Conservation (phyloP, 2,113 vertebrate genomes). For the Chauna torquata region DNA sequence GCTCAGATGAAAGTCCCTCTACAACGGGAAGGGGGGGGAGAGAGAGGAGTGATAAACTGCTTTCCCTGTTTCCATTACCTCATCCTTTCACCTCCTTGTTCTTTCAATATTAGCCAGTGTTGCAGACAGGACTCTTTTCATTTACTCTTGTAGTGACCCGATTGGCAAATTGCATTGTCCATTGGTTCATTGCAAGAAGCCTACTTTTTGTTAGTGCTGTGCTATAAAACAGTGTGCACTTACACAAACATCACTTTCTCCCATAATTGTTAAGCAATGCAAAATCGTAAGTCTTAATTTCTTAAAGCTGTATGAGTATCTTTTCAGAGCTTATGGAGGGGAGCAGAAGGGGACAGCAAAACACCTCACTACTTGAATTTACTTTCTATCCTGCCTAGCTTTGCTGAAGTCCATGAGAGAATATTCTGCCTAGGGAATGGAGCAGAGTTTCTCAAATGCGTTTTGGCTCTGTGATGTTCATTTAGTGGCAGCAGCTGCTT, state of each 20-base stretch:
- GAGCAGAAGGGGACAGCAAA: background rate
- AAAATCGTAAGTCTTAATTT: background rate
- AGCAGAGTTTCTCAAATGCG: background rate
- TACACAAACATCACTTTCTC: too few relatives aligned
- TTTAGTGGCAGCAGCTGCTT: constrained; percentile 11
- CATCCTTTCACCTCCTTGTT: constrained; percentile 9
- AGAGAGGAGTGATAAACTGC: constrained; percentile 23
- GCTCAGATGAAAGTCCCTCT: background rate
- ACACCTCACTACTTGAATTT: background rate
- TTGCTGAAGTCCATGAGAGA: background rate
- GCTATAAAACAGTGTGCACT: background rate
- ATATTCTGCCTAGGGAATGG: background rate
- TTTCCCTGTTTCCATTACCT: constrained; percentile 48
- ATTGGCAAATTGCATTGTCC: background rate
- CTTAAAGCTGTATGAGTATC: background rate
- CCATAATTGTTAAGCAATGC: too few relatives aligned
- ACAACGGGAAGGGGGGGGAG: background rate
- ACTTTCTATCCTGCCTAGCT: background rate
- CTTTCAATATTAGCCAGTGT: background rate
- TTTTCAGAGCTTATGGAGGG: background rate
- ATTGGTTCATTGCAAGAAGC: background rate
- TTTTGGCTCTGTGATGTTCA: background rate
- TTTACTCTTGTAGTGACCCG: background rate
- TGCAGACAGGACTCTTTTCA: background rate
- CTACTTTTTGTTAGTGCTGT: background rate